Evolutionary conservation across 2,113 vertebrate species (phyloP).

Genomic region (Leucopsar rothschildi): DNA sequence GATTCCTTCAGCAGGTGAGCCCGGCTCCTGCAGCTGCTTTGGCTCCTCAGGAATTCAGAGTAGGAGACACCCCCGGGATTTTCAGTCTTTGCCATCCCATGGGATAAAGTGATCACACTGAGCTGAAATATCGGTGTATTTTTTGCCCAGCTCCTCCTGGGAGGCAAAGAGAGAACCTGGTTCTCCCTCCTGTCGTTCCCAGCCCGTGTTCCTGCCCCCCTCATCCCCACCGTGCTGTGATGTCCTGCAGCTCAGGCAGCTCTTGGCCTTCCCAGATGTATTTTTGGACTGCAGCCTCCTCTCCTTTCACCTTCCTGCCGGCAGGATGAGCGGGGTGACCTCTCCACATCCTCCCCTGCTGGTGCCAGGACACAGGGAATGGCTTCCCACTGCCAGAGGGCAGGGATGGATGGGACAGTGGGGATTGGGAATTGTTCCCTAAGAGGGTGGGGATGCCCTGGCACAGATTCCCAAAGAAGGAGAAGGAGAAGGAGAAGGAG

Average conservation of each 20-base stretch:
- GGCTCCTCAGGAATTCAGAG: not conserved
- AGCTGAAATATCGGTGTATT: too few species aligned
- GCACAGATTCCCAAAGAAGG: too few species aligned
- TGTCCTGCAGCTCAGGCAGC: not conserved
- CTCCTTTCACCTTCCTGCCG: not conserved
- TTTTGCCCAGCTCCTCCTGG: not conserved
- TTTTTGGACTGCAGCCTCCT: not conserved
- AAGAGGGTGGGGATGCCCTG: not conserved
- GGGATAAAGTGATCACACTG: not conserved
- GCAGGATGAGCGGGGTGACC: not conserved
- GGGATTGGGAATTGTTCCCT: not conserved
- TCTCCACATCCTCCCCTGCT: not conserved
- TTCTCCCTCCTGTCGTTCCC: fast-evolving
- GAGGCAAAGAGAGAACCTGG: not conserved
- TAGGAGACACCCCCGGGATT: not conserved
- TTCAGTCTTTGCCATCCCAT: not conserved
- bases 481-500: too few species aligned
- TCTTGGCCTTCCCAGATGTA: not conserved
- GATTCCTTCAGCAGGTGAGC: not conserved
- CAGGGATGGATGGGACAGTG: fast-evolving
- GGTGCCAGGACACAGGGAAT: not conserved
- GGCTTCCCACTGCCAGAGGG: not conserved
- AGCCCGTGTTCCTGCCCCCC: not conserved
- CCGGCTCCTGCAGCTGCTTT: not conserved
- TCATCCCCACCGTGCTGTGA: fast-evolving